These are phyloP conservation scores for Psittacula echo DNA, from an alignment of 2,797 vertebrate genomes.

Conservation along the genomic window DNA sequence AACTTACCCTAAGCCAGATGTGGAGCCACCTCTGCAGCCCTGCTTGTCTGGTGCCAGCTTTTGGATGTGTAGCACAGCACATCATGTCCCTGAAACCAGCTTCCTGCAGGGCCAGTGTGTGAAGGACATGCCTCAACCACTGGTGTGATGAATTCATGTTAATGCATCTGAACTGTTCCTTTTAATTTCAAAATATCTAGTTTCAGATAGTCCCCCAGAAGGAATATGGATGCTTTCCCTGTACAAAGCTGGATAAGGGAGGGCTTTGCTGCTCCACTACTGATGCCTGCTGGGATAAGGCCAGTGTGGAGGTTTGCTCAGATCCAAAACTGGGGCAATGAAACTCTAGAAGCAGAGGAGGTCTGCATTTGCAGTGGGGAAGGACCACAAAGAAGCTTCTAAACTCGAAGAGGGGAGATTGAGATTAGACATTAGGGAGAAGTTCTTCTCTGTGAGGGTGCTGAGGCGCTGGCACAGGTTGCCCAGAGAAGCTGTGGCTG, in stretches of 20 bases:
- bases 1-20: not conserved
- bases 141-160: not conserved
- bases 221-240: not conserved
- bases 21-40: not conserved
- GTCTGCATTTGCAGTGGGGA: not conserved
- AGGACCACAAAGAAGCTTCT: not conserved
- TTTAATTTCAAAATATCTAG: not conserved
- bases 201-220: not conserved
- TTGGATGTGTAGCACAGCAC: not conserved
- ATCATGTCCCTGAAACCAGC: not conserved
- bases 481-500: not conserved
- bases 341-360: not conserved
- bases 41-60: not conserved
- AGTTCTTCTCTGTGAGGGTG: not conserved
- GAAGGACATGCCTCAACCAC: fast-evolving
- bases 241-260: not conserved
- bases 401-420: not conserved
- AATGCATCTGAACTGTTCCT: not conserved
- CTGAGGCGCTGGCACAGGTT: not conserved
- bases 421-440: not conserved
- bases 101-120: not conserved
- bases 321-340: not conserved
- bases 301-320: too few species aligned
- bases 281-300: not conserved
- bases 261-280: not conserved